Conservation (phyloP, 2,113 vertebrate species). For the Oryzias melastigma region DNA sequence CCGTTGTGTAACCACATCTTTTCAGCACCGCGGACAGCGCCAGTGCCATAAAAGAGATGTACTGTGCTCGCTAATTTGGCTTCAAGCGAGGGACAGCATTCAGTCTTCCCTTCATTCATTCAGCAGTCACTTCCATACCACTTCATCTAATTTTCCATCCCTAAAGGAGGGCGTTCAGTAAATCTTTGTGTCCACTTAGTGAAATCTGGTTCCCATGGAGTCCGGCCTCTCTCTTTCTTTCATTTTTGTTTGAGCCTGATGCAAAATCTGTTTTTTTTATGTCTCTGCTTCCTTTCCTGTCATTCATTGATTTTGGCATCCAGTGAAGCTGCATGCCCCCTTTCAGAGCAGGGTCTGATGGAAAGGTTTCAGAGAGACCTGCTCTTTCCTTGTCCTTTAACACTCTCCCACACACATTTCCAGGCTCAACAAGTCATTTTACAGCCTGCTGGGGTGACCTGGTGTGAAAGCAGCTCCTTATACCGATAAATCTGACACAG, state of each 20-base stretch:
- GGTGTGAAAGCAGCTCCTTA: conserved; percentile 32
- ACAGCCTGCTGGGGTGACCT: conserved; percentile 53
- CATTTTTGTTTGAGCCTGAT: conserved; percentile 21
- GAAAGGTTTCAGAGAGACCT: conserved; percentile 29
- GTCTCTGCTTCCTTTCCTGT: neutral
- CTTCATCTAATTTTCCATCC: conserved; percentile 44
- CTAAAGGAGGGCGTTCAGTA: conserved; percentile 43
- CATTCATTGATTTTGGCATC: conserved; percentile 18
- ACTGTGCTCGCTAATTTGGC: conserved; percentile 56
- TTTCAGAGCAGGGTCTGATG: conserved; percentile 27
- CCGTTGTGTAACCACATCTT: conserved; percentile 56
- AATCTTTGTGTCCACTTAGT: conserved; percentile 25
- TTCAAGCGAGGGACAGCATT: conserved; percentile 46
- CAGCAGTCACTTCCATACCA: conserved; percentile 13
- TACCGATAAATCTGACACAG: conserved; percentile 57
- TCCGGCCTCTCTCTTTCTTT: conserved; percentile 3
- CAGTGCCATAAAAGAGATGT: conserved; percentile 56
- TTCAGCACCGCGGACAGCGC: conserved; percentile 62
- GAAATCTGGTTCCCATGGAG: conserved; percentile 5
- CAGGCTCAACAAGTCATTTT: conserved; percentile 64
- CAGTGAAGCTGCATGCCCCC: conserved; percentile 13
- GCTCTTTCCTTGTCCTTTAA: neutral
- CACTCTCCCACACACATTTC: conserved; percentile 10
- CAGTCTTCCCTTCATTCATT: conserved; percentile 32
- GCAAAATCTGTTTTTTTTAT: conserved; percentile 14